Evolutionary conservation across 2,888 invertebrate species (phyloP).

Genomic region (Rhagonycha fulva): DNA sequence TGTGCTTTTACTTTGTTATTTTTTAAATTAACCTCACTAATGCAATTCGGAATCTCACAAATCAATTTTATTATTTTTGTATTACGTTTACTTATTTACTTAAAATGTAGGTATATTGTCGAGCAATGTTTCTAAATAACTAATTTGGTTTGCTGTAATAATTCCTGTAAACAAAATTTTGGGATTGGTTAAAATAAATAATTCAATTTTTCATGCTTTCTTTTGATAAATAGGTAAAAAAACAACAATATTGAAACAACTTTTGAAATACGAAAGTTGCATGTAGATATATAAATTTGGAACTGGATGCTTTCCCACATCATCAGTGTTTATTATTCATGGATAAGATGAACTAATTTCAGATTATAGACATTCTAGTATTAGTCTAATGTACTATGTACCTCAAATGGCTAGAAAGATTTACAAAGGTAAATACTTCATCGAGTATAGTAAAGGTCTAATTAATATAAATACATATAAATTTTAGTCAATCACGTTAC

Average conservation of each 20-base stretch:
- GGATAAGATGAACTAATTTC: too few relatives aligned
- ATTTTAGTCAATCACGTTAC: too few relatives aligned
- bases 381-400: too few relatives aligned
- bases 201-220: conserved; percentile 3
- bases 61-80: neutral
- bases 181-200: conserved; percentile 23
- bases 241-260: neutral
- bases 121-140: neutral
- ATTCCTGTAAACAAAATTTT: conserved; percentile 15
- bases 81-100: neutral
- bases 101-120: neutral
- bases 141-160: conserved; percentile 9
- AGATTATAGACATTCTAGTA: too few relatives aligned
- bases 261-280: neutral
- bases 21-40: neutral
- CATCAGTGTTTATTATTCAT: too few relatives aligned
- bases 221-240: neutral
- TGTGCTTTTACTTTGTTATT: neutral
- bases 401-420: too few relatives aligned
- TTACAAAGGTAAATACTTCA: too few relatives aligned
- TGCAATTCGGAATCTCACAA: neutral
- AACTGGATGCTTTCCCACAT: too few relatives aligned
- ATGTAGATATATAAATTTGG: neutral
- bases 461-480: too few relatives aligned
- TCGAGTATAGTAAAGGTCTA: too few relatives aligned